phyloP scores from a whole-genome alignment of 2,888 invertebrate genomes.

The Aquatica leii region DNA sequence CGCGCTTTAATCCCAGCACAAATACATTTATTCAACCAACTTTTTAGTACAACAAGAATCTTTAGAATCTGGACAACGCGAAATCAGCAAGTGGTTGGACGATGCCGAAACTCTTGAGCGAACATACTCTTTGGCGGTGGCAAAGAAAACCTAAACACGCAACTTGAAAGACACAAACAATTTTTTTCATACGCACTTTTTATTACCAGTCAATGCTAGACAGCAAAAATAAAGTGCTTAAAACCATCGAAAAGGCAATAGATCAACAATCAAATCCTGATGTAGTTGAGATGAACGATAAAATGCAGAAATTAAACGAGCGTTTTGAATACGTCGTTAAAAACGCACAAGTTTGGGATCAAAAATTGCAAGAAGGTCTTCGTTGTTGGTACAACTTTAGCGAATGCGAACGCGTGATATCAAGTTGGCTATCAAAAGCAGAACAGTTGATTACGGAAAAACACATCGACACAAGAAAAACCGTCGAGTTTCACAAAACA shows the following conservation, averaged over 20 bases:
- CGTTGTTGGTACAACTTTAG: conserved; percentile 87
- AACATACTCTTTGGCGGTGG: conserved; percentile 68
- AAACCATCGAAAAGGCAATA: conserved; percentile 82
- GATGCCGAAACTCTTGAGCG: conserved; percentile 77
- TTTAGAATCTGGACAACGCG: conserved; percentile 84
- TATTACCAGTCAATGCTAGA: conserved; percentile 95
- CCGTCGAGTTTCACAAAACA: conserved; percentile 83
- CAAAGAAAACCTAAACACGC: conserved; percentile 76
- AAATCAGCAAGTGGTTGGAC: conserved; percentile 87
- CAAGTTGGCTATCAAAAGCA: conserved; percentile 88
- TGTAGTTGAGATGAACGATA: conserved; percentile 72
- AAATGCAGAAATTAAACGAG: conserved; percentile 83
- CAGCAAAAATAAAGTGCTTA: conserved; percentile 93
- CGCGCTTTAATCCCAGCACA: conserved; percentile 84
- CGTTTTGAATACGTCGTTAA: conserved; percentile 82
- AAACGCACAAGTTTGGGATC: conserved; percentile 78
- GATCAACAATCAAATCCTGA: conserved; percentile 79
- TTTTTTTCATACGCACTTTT: conserved; percentile 88
- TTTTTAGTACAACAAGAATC: conserved; percentile 90
- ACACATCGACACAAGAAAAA: conserved; percentile 80
- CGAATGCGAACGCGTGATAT: conserved; percentile 78
- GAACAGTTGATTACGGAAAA: conserved; percentile 83
- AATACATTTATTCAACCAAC: conserved; percentile 81
- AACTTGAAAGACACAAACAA: conserved; percentile 81
- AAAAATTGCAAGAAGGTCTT: conserved; percentile 79